Percentiles rank a stretch among this genome's conserved stretches.
phyloP scores from a whole-genome alignment of 2,888 invertebrate species.

The Candidula unifasciata region DNA sequence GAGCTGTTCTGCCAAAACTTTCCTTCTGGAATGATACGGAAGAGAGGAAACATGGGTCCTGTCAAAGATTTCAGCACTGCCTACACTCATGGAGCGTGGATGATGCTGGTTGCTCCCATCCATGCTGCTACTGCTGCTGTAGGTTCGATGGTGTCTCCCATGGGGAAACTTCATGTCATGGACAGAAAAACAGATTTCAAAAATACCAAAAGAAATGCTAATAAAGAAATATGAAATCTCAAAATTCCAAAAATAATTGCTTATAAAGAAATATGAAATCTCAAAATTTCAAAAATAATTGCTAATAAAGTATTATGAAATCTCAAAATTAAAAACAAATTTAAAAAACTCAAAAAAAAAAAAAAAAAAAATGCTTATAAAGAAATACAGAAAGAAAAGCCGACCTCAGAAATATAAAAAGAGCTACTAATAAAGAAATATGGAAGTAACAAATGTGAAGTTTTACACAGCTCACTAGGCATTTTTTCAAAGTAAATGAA shows the following conservation, averaged over 20 bases:
- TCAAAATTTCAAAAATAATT: no score
- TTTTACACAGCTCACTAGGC: no score
- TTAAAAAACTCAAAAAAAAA: no score
- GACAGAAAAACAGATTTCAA: background rate
- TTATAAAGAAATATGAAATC: no score
- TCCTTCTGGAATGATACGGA: constrained; percentile 68
- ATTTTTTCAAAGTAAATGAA: no score
- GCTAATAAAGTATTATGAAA: no score
- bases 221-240: background rate
- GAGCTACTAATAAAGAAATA: no score
- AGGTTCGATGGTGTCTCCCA: background rate
- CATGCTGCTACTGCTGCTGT: constrained; percentile 52
- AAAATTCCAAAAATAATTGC: background rate
- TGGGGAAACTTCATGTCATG: background rate
- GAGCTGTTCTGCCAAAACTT: constrained; percentile 65
- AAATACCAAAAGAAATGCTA: background rate
- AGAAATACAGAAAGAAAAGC: no score
- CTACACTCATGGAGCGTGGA: constrained; percentile 9
- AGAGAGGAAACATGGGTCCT: constrained; percentile 63
- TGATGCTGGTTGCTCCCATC: constrained; percentile 31
- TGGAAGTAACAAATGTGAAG: no score
- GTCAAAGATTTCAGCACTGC: constrained; percentile 33
- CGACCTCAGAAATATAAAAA: no score
- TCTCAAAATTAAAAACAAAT: no score
- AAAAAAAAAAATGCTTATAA: no score